Conservation (phyloP, 2,113 vertebrate species). For the Coregonus clupeaformis region DNA sequence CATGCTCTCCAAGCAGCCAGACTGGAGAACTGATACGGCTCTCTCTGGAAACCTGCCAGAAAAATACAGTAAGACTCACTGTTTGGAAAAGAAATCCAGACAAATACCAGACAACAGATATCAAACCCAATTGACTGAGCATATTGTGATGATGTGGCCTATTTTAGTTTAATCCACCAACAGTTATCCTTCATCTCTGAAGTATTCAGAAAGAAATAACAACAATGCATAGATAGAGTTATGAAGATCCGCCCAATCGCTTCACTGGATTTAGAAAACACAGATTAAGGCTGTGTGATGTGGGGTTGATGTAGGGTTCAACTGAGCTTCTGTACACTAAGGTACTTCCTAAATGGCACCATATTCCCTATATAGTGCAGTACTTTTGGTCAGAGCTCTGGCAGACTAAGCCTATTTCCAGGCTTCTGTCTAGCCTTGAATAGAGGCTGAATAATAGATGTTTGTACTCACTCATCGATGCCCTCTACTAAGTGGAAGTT, state of each 20-base stretch:
- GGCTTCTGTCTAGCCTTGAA: not conserved
- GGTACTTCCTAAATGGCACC: no score
- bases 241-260: not conserved
- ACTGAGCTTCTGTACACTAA: not conserved
- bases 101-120: not conserved
- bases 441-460: not conserved
- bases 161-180: not conserved
- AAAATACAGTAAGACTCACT: constrained; percentile 11
- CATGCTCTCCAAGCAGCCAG: constrained; percentile 80
- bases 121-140: not conserved
- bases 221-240: not conserved
- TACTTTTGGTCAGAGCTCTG: no score
- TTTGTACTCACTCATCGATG: constrained; percentile 79
- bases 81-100: not conserved
- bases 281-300: not conserved
- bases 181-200: not conserved
- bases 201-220: not conserved
- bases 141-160: not conserved
- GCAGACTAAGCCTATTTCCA: not conserved
- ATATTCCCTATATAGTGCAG: no score
- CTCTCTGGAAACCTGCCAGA: constrained; percentile 80
- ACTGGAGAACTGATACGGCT: constrained; percentile 74
- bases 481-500: constrained; percentile 90
- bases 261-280: not conserved
- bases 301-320: not conserved